Percentiles rank a stretch among this genome's conserved stretches.
Conservation (phyloP, 2,797 vertebrate species). For the Hyperoplus immaculatus region DNA sequence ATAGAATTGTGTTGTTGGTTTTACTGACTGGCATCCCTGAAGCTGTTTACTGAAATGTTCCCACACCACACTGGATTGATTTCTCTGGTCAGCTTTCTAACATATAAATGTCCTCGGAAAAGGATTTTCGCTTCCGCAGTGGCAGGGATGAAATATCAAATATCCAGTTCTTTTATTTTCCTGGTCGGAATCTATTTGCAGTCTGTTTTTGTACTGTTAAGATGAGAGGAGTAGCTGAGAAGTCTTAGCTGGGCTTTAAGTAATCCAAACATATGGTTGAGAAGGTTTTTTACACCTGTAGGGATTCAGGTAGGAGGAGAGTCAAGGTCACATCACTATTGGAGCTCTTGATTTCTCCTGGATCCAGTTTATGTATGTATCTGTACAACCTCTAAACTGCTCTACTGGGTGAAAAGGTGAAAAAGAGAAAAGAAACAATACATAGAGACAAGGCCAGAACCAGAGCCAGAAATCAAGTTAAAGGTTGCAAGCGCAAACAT, state of each 20-base stretch:
- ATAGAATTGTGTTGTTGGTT: background rate
- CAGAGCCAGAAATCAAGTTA: background rate
- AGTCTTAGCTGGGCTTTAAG: slow-evolving; percentile 21
- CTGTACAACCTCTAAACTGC: slow-evolving; percentile 2
- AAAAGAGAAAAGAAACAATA: background rate
- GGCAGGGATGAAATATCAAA: slow-evolving; percentile 4
- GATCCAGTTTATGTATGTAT: slow-evolving; percentile 12
- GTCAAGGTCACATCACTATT: slow-evolving; percentile 33
- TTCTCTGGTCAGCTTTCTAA: background rate
- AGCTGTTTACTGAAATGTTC: slow-evolving; percentile 15
- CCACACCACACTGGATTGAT: background rate
- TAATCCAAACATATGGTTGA: background rate
- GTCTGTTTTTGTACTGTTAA: slow-evolving; percentile 15
- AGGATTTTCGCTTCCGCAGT: background rate
- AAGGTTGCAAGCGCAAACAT: background rate
- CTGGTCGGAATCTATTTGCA: slow-evolving; percentile 18
- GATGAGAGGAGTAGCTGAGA: background rate
- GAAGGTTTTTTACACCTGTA: slow-evolving; percentile 21
- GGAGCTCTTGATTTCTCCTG: slow-evolving; percentile 23
- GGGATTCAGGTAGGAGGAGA: slow-evolving; percentile 12
- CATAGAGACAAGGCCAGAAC: slow-evolving; percentile 10
- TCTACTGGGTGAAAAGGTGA: slow-evolving; percentile 15
- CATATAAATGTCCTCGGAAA: slow-evolving; percentile 8
- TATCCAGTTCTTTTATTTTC: slow-evolving; percentile 2
- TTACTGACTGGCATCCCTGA: slow-evolving; percentile 12